phyloP scores from a whole-genome alignment of 2,888 invertebrate species.

The Chymomyza procnemis region DNA sequence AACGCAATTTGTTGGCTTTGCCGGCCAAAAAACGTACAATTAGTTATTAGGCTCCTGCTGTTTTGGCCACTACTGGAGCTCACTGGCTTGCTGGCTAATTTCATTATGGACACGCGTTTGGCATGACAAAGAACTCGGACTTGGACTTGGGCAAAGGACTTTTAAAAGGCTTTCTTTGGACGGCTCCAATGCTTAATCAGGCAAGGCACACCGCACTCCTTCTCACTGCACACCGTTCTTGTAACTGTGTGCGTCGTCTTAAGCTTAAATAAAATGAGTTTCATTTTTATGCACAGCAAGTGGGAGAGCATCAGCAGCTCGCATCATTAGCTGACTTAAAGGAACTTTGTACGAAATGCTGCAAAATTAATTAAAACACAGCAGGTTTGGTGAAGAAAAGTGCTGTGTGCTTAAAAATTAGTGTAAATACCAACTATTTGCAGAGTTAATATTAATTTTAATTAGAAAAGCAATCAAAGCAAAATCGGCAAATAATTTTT shows the following conservation, averaged over 20 bases:
- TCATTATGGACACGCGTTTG: conserved; percentile 37
- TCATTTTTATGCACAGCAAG: neutral
- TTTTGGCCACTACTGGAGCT: neutral
- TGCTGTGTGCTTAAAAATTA: neutral
- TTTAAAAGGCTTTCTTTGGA: neutral
- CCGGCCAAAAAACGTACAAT: conserved; percentile 45
- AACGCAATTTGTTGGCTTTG: conserved; percentile 47
- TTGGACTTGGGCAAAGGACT: neutral
- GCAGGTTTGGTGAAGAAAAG: conserved; percentile 33
- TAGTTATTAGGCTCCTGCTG: conserved; percentile 38
- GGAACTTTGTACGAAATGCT: conserved; percentile 28
- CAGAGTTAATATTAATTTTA: conserved; percentile 53
- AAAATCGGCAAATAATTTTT: conserved; percentile 12
- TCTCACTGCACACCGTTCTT: neutral
- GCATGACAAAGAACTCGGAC: conserved; percentile 10
- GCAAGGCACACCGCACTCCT: neutral
- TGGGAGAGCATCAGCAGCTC: too few relatives aligned
- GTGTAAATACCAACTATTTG: neutral
- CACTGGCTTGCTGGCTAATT: conserved; percentile 33
- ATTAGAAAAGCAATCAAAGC: conserved; percentile 39
- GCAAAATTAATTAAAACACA: conserved; percentile 47
- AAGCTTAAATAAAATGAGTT: conserved; percentile 4
- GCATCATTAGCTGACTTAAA: conserved; percentile 8
- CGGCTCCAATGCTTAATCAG: neutral
- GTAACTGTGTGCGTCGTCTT: neutral